Evolutionary conservation across 2,113 vertebrate genomes (phyloP), one percentile per base, ranked within the genome.

Genomic region (Notarius lentiginosus): DNA sequence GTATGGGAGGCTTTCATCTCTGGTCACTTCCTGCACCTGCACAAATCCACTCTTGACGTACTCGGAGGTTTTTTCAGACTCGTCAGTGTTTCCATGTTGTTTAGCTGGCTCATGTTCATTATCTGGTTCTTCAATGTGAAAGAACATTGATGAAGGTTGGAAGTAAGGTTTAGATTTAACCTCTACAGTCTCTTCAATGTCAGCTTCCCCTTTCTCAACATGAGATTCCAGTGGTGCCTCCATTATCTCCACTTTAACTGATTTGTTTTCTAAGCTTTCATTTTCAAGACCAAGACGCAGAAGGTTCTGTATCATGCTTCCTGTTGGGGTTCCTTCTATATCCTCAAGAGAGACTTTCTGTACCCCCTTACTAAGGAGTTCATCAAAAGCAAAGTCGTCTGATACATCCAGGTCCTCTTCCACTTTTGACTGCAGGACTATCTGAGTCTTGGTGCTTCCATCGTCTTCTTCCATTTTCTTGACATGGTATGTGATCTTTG

Each of bases 181-280:
- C 34, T 93, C 85, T 27, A 63, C 27, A 41, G 66, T 79, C 53
- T 87, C 89, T 68, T 83, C 80, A 65, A 86, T 80, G 81, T 83
- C 95, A 12, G 94, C 90, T 55, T 93, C 95, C 15, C 91, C 94
- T 76, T 94, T 95, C 7, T 95, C 94, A 0, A 90, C 89, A 7
- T 89, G 68, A 17, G 92, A 93, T 87, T 96, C 97, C 61, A 96
- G 9, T 0, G 95, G 94, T 87, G 98, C 96, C 87, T 98, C 97
- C 1, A 97, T 92, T n/a, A 99, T 97, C 91, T 99, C 96, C 87
- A 99, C 96, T 0, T 96, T 97, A 84, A 99, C 94, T 4, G 95
- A 94, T 4, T 95, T 94, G 7, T 95, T 97, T 34, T 93, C 93
- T 55, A 92, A 66, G 9, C 90, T 91, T 83, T 94, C 94, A 0